Conservation (phyloP, 1,140 invertebrate genomes). For the Chionoecetes opilio region DNA sequence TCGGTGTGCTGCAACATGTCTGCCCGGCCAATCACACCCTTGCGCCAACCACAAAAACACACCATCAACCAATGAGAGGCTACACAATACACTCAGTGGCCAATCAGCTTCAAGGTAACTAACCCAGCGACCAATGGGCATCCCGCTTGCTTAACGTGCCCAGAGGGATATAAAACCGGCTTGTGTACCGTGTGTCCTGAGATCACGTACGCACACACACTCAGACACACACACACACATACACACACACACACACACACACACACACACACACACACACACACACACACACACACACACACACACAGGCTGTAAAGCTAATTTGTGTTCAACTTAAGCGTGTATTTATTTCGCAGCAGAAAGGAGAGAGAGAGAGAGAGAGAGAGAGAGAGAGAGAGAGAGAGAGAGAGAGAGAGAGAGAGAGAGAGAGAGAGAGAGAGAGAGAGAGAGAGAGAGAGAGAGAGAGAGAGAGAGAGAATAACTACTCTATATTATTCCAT, state of each 20-base stretch:
- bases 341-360: neutral
- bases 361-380: conserved; percentile 7
- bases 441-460: conserved; percentile 27
- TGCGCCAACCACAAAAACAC: neutral
- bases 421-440: conserved; percentile 27
- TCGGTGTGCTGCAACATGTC: too few relatives aligned
- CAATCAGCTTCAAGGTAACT: neutral
- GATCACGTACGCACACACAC: neutral
- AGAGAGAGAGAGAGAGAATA: neutral
- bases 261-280: conserved; percentile 22
- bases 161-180: neutral
- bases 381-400: neutral
- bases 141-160: neutral
- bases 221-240: too few relatives aligned
- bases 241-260: too few relatives aligned
- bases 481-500: neutral
- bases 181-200: neutral
- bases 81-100: neutral
- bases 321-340: conserved; percentile 17
- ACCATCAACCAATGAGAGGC: neutral
- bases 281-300: conserved; percentile 11
- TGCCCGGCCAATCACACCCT: neutral
- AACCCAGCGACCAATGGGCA: neutral
- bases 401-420: conserved; percentile 27
- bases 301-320: conserved; percentile 16